Base-by-base conservation (phyloP, 2,888 invertebrate genomes). In the Chrysomela aeneicollis region DNA sequence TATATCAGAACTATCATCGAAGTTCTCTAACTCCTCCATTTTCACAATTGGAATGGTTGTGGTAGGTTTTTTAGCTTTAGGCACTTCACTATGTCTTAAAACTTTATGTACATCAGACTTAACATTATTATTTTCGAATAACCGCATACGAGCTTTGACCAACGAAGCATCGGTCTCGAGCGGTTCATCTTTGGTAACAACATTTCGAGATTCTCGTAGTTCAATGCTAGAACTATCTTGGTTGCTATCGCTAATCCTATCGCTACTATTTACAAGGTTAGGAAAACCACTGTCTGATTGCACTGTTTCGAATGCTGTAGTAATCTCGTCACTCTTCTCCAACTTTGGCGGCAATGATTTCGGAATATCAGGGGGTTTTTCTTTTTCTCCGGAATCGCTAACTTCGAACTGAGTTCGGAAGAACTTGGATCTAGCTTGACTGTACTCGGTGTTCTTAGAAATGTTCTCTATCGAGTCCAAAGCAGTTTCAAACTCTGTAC, bases 161-260 rank as follows among this genome's bases (percentile, higher is more conserved):
- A 82, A 76, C 68, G 82, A 82, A 71, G 67, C 60, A 52, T 71
- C 71, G 68, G 69, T 68, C 62, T 70, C 69, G 63, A 64, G 69
- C 60, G 73, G 67, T 73, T 75, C 71, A 72, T 81, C 82, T 83
- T 83, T 83, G 83, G 83, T 82, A 82, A 81, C 78, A 77, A 77
- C 71, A 74, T 76, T 74, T 69, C 74, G 73, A 74, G 69, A 72
- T 72, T 75, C 66, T 64, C 74, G 76, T 71, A 67, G 61, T 54
- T 54, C 50, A 21, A 49, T 18, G 42, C 59, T 63, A 64, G 64
- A 59, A 57, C 67, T 58, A 59, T 19, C 57, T 10, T 46, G 37
- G 37, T 66, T 65, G 69, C 66, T 75, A 74, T 76, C 77, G 72
- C 68, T 76, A 75, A 67, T 67, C 71, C 71, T 74, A 72, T 64